Base-by-base conservation (phyloP, 2,797 vertebrate genomes). In the Coendou prehensilis region DNA sequence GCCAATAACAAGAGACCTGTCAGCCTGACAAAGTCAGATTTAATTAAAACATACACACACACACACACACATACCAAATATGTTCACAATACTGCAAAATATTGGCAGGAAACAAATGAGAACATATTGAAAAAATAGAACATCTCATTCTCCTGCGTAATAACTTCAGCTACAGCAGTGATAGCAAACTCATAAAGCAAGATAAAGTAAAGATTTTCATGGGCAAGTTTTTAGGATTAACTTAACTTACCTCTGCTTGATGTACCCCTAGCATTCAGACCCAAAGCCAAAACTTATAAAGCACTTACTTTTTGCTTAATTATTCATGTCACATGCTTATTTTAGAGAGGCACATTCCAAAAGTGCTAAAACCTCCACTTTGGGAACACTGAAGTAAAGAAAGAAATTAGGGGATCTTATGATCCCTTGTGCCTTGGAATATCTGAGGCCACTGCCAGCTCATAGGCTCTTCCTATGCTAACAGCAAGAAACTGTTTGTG, bases 41-140 rank as follows among this genome's bases (percentile, higher is more conserved):
- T 97, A 94, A 96, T 97, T 95, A 97, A 96, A 95, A 83, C 52
- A 94, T 30, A 41, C 45, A 78, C 64, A 41, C 59, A 84, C 45
- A 30, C 59, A 94, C 52, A 37, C 56, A 76, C 63, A 41, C 59
- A 89, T 45, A 33, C 54, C 87, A 97, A 97, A 96, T 86, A 87
- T 97, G 94, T 97, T 94, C 84, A 96, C 81, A 92, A 94, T 97
- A 91, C 67, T 87, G 57, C 56, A 91, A 94, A 94, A 97, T 81
- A 79, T 87, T 97, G 97, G 89, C 96, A 97, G 75, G 79, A 85
- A 97, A 95, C 80, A 96, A 96, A 96, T 52, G 54, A 97, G 89
- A 97, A 54, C 52, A 75, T 88, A 87, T 64, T 91, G 41, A 93
- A 87, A 94, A 96, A 94, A 67, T 6, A 93, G 76, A 97, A 81